phyloP scores from a whole-genome alignment of 2,888 invertebrate genomes.

The Zelleria hepariella region DNA sequence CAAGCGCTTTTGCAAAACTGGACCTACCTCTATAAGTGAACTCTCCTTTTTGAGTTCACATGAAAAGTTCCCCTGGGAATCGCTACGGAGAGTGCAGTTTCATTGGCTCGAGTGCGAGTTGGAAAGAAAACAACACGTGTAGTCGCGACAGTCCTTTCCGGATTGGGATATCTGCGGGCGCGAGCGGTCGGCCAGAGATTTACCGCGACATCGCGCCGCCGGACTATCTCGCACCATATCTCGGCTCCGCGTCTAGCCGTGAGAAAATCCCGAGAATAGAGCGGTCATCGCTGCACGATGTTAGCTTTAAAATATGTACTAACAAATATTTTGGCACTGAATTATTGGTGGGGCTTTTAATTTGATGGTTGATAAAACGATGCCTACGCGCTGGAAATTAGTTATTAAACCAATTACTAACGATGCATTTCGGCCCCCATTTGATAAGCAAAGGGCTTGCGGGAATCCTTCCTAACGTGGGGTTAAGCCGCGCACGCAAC shows the following conservation, averaged over 20 bases:
- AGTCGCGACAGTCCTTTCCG: constrained; percentile 12
- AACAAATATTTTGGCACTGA: background rate
- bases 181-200: constrained; percentile 37
- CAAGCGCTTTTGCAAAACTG: background rate
- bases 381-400: background rate
- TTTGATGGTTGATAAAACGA: too few species aligned
- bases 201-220: constrained; percentile 29
- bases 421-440: background rate
- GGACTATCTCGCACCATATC: background rate
- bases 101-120: background rate
- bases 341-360: too few species aligned
- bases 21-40: too few species aligned
- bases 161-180: constrained; percentile 14
- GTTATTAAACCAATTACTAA: background rate
- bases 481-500: background rate
- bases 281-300: background rate
- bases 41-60: background rate
- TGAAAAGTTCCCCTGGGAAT: background rate
- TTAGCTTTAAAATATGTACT: background rate
- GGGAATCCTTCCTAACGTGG: background rate
- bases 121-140: background rate
- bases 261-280: background rate
- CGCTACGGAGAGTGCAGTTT: background rate
- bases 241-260: background rate
- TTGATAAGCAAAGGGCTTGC: background rate